A percentile compares a stretch with the other conserved stretches of the same genome.
These are phyloP conservation scores for Leptodactylus fallax DNA, from an alignment of 2,797 vertebrate species.

Conservation along the genomic window DNA sequence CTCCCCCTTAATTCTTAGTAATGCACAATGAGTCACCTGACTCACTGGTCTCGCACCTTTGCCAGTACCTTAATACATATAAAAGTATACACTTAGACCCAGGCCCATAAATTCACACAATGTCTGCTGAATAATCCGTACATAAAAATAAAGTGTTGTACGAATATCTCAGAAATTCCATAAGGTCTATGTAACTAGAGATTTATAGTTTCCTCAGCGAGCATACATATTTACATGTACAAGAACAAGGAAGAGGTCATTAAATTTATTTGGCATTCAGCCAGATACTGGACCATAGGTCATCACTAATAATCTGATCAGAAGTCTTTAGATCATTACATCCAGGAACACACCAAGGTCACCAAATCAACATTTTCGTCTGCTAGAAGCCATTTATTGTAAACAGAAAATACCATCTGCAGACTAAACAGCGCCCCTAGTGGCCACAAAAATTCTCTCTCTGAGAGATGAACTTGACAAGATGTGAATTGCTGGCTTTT, in stretches of 20 bases:
- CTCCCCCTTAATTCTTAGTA: not conserved
- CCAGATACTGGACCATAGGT: not conserved
- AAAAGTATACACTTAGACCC: constrained; percentile 4
- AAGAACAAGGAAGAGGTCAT: not conserved
- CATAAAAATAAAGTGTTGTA: constrained; percentile 16
- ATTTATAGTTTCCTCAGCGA: constrained; percentile 7
- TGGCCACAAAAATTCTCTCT: not conserved
- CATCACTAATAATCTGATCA: not conserved
- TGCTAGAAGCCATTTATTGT: not conserved
- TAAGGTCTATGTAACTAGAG: not conserved
- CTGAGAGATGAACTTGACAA: not conserved
- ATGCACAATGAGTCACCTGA: not conserved
- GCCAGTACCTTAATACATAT: not conserved
- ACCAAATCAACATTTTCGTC: not conserved
- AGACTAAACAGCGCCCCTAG: not conserved
- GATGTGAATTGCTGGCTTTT: not conserved
- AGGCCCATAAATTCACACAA: constrained; percentile 9
- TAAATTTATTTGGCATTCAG: not conserved
- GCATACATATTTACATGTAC: not conserved
- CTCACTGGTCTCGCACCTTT: constrained; percentile 22
- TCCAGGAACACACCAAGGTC: not conserved
- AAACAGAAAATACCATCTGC: not conserved
- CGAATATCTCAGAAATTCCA: not conserved
- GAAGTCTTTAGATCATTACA: not conserved
- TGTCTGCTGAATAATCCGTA: not conserved